Evolutionary conservation across 37 sponge, comb jelly and placozoan genomes (phyloP), one percentile per base, ranked within the genome.

Genomic region (Crambe crambe): DNA sequence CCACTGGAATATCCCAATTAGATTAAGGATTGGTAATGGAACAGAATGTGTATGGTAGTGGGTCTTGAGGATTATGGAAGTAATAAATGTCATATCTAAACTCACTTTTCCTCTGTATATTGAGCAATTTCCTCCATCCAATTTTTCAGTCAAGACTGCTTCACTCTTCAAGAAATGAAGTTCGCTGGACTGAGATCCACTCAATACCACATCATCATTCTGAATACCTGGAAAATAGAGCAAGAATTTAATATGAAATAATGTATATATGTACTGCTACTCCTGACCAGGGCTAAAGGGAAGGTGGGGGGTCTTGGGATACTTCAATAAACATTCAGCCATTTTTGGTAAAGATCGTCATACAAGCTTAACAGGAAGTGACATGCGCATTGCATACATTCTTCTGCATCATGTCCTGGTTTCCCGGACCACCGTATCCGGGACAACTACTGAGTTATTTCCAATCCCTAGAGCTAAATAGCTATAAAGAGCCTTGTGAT

Each of bases 41-140:
- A n/a, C n/a, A n/a, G n/a, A n/a, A n/a, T n/a, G n/a, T n/a, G n/a
- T n/a, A n/a, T n/a, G n/a, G n/a, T n/a, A n/a, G n/a, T n/a, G n/a
- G n/a, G n/a, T n/a, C n/a, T n/a, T n/a, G n/a, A n/a, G n/a, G n/a
- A n/a, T n/a, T n/a, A n/a, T n/a, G n/a, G n/a, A n/a, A n/a, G n/a
- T n/a, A n/a, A n/a, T n/a, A n/a, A n/a, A n/a, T n/a, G n/a, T n/a
- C n/a, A n/a, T n/a, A n/a, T n/a, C n/a, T n/a, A n/a, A n/a, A n/a
- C n/a, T 42, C 29, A 89, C 92, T 61, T 84, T 87, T 36, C 88
- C 92, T 42, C 68, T 41, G 40, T 75, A 78, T 59, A 92, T 87
- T 37, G 72, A 83, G 65, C 89, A 92, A 68, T 92, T 92, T 18
- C 88, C 92, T 65, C 92, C 92, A 77, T 92, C 92, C 29, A 92